Conservation (phyloP, 1,140 invertebrate genomes). For the Pseudachorutes palmiensis region DNA sequence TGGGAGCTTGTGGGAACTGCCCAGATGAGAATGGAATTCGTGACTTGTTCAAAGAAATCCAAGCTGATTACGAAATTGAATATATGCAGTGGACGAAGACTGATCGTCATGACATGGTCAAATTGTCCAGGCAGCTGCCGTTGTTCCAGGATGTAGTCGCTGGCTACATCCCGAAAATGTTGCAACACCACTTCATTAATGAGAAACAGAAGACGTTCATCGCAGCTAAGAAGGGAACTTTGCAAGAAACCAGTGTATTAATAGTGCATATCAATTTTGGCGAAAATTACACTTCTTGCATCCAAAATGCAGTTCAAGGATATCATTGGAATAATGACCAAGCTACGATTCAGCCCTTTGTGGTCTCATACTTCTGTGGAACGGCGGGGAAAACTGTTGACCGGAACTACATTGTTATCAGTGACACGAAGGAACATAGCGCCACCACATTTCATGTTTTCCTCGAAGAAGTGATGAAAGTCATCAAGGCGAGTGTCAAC, state of each 20-base stretch:
- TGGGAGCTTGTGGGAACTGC: conserved; percentile 3
- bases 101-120: not conserved
- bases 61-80: not conserved
- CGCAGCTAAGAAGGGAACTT: conserved; percentile 19
- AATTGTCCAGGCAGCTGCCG: not conserved
- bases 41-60: not conserved
- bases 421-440: not conserved
- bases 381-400: not conserved
- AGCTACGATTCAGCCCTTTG: not conserved
- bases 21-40: not conserved
- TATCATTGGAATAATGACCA: not conserved
- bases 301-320: not conserved
- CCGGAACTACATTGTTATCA: conserved; percentile 1
- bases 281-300: not conserved
- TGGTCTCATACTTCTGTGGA: conserved; percentile 4
- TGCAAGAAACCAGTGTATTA: conserved; percentile 5
- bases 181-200: conserved; percentile 13
- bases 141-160: not conserved
- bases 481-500: not conserved
- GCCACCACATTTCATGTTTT: conserved; percentile 10
- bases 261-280: conserved; percentile 13
- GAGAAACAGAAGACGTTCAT: conserved; percentile 14
- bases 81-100: not conserved
- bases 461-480: not conserved
- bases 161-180: not conserved